Base-by-base conservation (phyloP, 2,797 vertebrate species). In the Chlorospingus semifuscus region DNA sequence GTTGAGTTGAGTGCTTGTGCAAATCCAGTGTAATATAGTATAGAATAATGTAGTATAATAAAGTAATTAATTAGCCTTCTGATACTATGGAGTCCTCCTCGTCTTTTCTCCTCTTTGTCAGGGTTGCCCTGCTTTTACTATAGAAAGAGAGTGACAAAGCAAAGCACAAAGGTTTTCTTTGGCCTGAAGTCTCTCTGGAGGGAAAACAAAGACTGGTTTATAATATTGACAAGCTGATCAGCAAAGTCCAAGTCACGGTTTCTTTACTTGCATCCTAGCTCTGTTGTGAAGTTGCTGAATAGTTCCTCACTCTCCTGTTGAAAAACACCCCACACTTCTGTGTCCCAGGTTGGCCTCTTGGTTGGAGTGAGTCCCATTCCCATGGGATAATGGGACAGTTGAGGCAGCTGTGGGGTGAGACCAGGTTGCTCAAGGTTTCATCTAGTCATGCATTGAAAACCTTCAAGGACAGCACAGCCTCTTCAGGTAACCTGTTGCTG, bases 241-340 rank as follows among this genome's bases (percentile, higher is more conserved):
- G 36, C 15, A 66, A 77, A 72, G 23, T 12, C 12, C 34, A 68
- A 34, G 74, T 69, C 12, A 46, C 11, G 1, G 4, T 74, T 77
- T 66, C n/a, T 47, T 88, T 57, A 29, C 17, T 41, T 75, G 23
- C 5, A 47, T 60, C 27, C 15, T 19, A 46, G 14, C 16, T 63
- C n/a, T 17, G 2, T 1, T 37, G 32, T 32, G 55, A 81, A 60
- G 46, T 6, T 78, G 8, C 15, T 57, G 57, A 63, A 34, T 65
- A 81, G 75, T 37, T 59, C 34, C 46, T 88, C 29, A 22, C 21
- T 46, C 32, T 75, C 4, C 17, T 88, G 1, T 12, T 37, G 50
- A 26, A 21, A 76, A 23, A 57, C 32, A 24, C 2, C 0, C 6
- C 12, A 30, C 11, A 22, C 0, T 41, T 47, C 36, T 6, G 4